These are phyloP conservation scores for Gulo gulo DNA, from an alignment of 2,113 vertebrate genomes.

Conservation along the genomic window DNA sequence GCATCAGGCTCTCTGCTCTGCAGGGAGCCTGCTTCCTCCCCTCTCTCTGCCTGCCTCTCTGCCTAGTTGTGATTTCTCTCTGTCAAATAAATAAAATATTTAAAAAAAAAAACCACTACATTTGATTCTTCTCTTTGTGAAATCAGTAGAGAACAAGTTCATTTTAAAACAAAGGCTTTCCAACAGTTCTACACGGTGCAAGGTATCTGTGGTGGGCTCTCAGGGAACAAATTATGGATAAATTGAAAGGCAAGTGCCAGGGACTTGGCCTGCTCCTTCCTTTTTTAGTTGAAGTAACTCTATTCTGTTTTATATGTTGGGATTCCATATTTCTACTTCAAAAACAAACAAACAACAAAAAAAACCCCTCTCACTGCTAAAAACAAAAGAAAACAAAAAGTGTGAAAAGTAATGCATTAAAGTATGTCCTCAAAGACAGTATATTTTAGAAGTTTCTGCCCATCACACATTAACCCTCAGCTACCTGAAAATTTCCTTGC, in stretches of 20 bases:
- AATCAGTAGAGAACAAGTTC: not conserved
- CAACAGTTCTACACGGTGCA: not conserved
- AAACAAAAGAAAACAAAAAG: not conserved
- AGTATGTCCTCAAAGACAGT: not conserved
- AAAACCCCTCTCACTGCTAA: not conserved
- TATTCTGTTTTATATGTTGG: conserved; percentile 1
- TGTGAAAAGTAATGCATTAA: not conserved
- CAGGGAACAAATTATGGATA: not conserved
- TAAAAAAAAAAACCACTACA: not conserved
- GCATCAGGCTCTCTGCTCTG: too few relatives aligned
- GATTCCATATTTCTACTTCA: not conserved
- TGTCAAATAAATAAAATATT: too few relatives aligned
- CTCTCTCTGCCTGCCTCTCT: too few relatives aligned
- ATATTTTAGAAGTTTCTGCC: not conserved
- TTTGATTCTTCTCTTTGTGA: not conserved
- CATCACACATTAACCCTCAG: not conserved
- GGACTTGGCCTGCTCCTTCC: not conserved
- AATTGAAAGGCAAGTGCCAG: not conserved
- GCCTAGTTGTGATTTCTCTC: too few relatives aligned
- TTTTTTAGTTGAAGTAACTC: not conserved
- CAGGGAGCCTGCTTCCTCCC: too few relatives aligned
- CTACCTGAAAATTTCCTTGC: not conserved
- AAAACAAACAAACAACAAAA: not conserved
- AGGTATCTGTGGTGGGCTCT: not conserved
- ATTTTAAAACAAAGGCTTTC: conserved; percentile 9